Conservation (phyloP, 2,113 vertebrate genomes). For the Entomyzon cyanotis region DNA sequence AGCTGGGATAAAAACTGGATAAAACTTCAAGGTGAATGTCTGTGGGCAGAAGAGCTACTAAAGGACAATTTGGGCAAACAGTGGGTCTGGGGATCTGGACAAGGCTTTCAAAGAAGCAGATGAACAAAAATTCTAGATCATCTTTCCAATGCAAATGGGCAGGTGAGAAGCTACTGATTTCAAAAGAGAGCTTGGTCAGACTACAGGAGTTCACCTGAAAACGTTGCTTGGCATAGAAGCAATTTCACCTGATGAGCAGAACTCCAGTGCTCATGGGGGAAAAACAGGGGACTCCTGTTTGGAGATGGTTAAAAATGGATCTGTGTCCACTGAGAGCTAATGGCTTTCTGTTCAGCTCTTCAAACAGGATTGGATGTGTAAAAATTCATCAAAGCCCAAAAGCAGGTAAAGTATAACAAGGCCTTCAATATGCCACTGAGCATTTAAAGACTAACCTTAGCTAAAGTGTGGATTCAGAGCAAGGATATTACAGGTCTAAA, state of each 20-base stretch:
- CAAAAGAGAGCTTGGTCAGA: neutral
- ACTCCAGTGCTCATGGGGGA: neutral
- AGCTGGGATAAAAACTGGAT: neutral
- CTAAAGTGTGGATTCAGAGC: neutral
- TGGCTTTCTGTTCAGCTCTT: neutral
- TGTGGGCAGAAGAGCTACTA: neutral
- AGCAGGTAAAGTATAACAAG: neutral
- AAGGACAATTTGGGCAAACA: neutral
- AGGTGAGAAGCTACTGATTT: neutral
- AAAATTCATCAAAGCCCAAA: neutral
- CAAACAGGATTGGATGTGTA: neutral
- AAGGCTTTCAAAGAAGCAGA: neutral
- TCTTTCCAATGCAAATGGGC: neutral
- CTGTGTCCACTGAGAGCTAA: neutral
- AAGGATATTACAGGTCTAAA: neutral
- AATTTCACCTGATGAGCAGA: neutral
- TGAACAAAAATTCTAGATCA: neutral
- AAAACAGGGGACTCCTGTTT: neutral
- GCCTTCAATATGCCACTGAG: neutral
- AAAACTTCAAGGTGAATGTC: neutral
- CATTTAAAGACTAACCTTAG: neutral
- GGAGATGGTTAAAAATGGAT: neutral
- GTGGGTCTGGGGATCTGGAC: neutral
- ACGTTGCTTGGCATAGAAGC: neutral
- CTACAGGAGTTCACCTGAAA: neutral